Percentiles rank a stretch among this genome's conserved stretches.
Evolutionary conservation across 2,797 vertebrate species (phyloP).

Genomic region (Thalassophryne amazonica): DNA sequence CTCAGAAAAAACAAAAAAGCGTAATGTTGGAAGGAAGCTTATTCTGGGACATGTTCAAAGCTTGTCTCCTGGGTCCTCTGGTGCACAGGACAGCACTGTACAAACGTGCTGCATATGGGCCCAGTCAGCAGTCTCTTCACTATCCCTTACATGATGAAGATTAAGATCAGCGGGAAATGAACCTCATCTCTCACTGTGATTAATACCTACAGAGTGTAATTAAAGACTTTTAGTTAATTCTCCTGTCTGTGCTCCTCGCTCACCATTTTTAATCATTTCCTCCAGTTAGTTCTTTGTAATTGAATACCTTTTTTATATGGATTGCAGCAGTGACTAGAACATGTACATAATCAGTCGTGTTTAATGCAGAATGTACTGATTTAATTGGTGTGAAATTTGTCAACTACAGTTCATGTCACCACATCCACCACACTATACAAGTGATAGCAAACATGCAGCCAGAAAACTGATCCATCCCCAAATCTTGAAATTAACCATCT

Average conservation of each 20-base stretch:
- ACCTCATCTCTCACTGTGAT: slow-evolving; percentile 75
- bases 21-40: background rate
- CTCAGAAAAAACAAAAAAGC: too few relatives aligned
- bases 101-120: slow-evolving; percentile 13
- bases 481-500: too few relatives aligned
- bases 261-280: slow-evolving; percentile 77
- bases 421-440: too few relatives aligned
- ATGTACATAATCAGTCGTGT: slow-evolving; percentile 8
- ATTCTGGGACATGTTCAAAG: slow-evolving; percentile 1
- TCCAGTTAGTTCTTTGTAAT: slow-evolving; percentile 59
- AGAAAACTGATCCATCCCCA: too few relatives aligned
- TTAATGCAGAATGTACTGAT: too few relatives aligned
- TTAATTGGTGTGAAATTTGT: too few relatives aligned
- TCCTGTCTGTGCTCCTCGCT: slow-evolving; percentile 67
- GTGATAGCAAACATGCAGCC: too few relatives aligned
- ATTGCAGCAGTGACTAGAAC: slow-evolving; percentile 24
- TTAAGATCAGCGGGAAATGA: slow-evolving; percentile 79
- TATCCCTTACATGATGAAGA: slow-evolving; percentile 65
- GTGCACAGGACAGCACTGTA: background rate
- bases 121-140: slow-evolving; percentile 37
- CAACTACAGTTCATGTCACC: too few relatives aligned
- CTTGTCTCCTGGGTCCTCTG: slow-evolving; percentile 5
- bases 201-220: slow-evolving; percentile 80
- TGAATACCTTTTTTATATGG: slow-evolving; percentile 61
- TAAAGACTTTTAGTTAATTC: slow-evolving; percentile 83